Base-by-base conservation (phyloP, 2,888 invertebrate species). In the Melieria omissa region DNA sequence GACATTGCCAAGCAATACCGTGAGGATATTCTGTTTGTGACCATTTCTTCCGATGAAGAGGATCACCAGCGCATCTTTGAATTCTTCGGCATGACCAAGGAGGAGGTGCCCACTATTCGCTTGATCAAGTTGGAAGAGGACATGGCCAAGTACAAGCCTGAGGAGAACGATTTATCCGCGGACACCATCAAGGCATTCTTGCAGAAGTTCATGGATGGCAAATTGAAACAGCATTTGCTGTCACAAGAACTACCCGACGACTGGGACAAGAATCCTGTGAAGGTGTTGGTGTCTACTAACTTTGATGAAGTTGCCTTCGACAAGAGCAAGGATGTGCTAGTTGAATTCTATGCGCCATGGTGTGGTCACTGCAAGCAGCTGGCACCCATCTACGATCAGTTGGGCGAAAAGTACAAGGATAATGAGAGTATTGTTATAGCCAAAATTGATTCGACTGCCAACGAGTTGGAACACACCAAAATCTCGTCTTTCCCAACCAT, bases 281-380 rank as follows among this genome's bases (percentile, higher is more conserved):
- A 98, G 89, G 88, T 88, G 62, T 91, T 99, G 72, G 98, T 98
- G 70, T 93, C 98, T 76, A 93, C 92, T 86, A 99, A 99, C 90
- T 99, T 99, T 87, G 95, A 96, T 81, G 93, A 93, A 79, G 94
- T 99, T 79, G 99, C 92, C 65, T 91, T 94, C 78, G 94, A 99
- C 87, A 90, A 90, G 81, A 89, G 88, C 78, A 99, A 98, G 90
- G 92, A 93, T 83, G 99, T 99, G 65, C 91, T 99, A 73, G 98
- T 99, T 77, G 99, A 99, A 89, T 99, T 99, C 90, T 99, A 98
- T 88, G 98, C 98, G 68, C 98, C 99, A 74, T 99, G 99, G 99
- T 96, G 95, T 88, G 98, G 97, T 74, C 99, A 99, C 88, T 99
- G 99, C 92, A 98, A 99, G 86, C 96, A 98, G 87, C 90, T 99